Evolutionary conservation across 2,888 invertebrate genomes (phyloP), one percentile per base, ranked within the genome.

Genomic region (Entomobrya proxima): DNA sequence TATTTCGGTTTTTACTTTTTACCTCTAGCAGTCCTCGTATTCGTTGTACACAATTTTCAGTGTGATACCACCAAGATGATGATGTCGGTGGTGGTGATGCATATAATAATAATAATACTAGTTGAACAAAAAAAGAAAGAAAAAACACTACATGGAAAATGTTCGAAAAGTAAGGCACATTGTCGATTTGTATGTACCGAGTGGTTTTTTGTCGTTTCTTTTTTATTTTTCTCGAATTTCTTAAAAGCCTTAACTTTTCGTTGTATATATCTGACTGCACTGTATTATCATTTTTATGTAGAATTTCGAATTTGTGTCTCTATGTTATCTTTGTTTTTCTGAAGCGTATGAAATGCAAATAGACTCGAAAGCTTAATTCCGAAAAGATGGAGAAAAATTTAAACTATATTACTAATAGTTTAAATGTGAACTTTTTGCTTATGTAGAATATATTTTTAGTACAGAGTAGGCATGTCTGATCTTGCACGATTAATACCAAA

Each of bases 241-340:
- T 76, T 76, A 76, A 82, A 82, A 82, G 67, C 64, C 52, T 76
- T 64, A 24, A 61, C 69, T 61, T 82, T 72, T 44, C 81, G 67
- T 80, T 58, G 80, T 72, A 47, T 47, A 35, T 64, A 50, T 61
- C 64, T 82, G 82, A 64, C 78, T 78, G 47, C 32, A 15, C 44
- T 24, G 47, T 64, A 58, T 82, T 75, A 76, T 82, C 76, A 76
- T 76, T 44, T 74, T 80, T 61, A 72, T 55, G 52, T 72, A 80
- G 81, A 76, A 76, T 58, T 58, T 32, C 44, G 44, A 69, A 74
- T 74, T 35, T 35, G 35, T 32, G 9, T 74, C 30, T 44, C 44
- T 44, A 27, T 21, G 13, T 52, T 79, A 40, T 37, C 24, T 40
- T n/a, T 37, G 9, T 52, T 15, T 78, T 47, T 32, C 15, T 18